Conservation (phyloP, 2,888 invertebrate species). For the Theretra japonica region DNA sequence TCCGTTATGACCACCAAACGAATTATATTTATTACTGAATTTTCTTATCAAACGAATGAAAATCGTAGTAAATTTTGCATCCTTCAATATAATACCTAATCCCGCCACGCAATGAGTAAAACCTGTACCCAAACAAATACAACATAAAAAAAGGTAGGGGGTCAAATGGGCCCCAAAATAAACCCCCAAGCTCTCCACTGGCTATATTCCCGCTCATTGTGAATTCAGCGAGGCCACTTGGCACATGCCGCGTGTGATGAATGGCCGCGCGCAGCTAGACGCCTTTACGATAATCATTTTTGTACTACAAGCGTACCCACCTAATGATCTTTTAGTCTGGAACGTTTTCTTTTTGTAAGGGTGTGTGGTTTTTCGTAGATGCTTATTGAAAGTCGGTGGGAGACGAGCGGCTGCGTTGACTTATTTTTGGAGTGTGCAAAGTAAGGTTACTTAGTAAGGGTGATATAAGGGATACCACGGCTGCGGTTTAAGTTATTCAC, state of each 20-base stretch:
- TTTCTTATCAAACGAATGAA: too few species aligned
- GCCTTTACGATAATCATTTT: slow-evolving; percentile 28
- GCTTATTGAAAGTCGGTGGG: not conserved
- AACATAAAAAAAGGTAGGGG: not conserved
- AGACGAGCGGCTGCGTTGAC: not conserved
- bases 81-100: too few species aligned
- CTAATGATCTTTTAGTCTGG: slow-evolving; percentile 11
- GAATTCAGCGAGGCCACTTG: slow-evolving; percentile 43
- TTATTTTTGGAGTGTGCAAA: too few species aligned
- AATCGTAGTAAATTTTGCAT: too few species aligned
- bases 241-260: slow-evolving; percentile 42
- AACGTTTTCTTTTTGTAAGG: not conserved
- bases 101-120: too few species aligned
- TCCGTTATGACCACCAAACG: too few species aligned
- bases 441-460: too few species aligned
- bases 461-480: too few species aligned
- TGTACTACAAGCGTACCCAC: slow-evolving; percentile 7
- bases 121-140: not conserved
- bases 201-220: slow-evolving; percentile 38
- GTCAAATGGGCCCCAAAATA: not conserved
- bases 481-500: too few species aligned
- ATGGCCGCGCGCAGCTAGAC: slow-evolving; percentile 31
- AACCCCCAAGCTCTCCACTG: too few species aligned
- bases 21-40: too few species aligned
- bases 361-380: not conserved